Evolutionary conservation across 2,797 vertebrate genomes (phyloP).

Genomic region (Astyanax mexicanus): DNA sequence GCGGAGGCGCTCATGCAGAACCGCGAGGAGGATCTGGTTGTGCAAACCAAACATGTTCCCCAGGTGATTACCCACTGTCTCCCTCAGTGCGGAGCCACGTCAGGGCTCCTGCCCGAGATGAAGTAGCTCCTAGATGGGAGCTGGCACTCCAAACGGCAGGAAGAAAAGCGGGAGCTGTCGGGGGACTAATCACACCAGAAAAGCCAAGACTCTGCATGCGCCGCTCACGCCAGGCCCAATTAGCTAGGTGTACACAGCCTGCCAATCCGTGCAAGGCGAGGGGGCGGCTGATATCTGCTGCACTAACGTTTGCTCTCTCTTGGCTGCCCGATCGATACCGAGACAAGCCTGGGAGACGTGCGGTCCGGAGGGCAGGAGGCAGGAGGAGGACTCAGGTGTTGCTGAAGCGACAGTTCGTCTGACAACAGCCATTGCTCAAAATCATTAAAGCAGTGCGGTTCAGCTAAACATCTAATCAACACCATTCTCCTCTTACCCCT

Average conservation of each 20-base stretch:
- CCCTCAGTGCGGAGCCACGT: constrained; percentile 37
- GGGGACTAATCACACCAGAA: constrained; percentile 70
- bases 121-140: constrained; percentile 63
- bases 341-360: constrained; percentile 29
- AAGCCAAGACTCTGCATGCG: constrained; percentile 68
- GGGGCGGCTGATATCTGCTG: constrained; percentile 54
- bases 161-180: constrained; percentile 63
- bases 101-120: constrained; percentile 52
- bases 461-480: neutral
- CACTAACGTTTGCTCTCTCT: constrained; percentile 66
- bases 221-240: constrained; percentile 71
- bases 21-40: constrained; percentile 7
- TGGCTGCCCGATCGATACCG: constrained; percentile 66
- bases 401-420: neutral
- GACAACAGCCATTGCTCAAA: neutral
- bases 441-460: neutral
- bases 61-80: constrained; percentile 59
- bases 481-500: neutral
- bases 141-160: constrained; percentile 61
- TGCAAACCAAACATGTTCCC: constrained; percentile 48
- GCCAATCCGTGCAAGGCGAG: constrained; percentile 59
- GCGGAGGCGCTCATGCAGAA: constrained; percentile 24
- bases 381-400: neutral
- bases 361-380: neutral
- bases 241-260: constrained; percentile 70